Evolutionary conservation across 2,888 invertebrate genomes (phyloP).

Genomic region (Ophraella communa): DNA sequence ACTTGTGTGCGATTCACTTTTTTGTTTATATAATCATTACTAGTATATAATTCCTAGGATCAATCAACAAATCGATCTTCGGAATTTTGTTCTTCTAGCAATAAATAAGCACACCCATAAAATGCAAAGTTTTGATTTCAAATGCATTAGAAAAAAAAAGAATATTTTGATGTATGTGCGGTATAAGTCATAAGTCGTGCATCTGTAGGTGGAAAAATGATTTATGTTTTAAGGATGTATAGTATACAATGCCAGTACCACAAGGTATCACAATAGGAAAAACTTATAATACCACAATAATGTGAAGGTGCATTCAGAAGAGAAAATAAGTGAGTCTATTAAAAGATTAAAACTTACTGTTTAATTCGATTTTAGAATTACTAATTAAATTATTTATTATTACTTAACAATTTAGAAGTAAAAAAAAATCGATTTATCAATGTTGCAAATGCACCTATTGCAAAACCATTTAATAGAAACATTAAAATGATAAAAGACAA

Average conservation of each 20-base stretch:
- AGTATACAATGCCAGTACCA: neutral
- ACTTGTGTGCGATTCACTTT: no score
- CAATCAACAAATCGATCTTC: neutral
- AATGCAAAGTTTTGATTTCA: conserved; percentile 1
- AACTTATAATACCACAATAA: neutral
- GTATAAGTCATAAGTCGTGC: neutral
- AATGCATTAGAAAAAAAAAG: neutral
- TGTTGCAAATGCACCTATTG: neutral
- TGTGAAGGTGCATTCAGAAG: no score
- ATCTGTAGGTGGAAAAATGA: conserved; percentile 1
- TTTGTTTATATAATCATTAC: no score
- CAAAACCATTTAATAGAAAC: neutral
- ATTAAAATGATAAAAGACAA: conserved; percentile 5
- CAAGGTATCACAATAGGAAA: neutral
- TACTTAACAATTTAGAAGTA: neutral
- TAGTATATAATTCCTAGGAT: neutral
- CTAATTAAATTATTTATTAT: neutral
- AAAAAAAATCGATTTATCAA: neutral
- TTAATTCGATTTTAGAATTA: no score
- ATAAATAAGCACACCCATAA: neutral
- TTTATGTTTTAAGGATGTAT: conserved; percentile 1
- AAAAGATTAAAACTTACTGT: no score
- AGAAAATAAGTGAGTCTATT: no score
- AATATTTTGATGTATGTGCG: neutral
- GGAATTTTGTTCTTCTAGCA: neutral